Percentiles rank a stretch among this genome's conserved stretches.
Conservation (phyloP, 1,140 invertebrate species). For the Marisa cornuarietis region DNA sequence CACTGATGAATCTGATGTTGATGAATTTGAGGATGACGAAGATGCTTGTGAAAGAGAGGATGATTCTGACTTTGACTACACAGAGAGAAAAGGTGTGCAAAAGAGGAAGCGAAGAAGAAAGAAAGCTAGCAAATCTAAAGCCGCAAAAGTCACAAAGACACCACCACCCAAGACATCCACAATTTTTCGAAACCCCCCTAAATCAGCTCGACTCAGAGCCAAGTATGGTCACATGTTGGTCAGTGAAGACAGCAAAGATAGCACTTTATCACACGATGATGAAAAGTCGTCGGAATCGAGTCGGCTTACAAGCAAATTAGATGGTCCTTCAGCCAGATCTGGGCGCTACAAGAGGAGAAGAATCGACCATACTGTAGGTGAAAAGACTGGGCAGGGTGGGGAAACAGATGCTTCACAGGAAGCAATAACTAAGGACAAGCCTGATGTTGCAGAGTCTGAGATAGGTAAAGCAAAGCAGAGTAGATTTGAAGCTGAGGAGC, state of each 20-base stretch:
- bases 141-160: not conserved
- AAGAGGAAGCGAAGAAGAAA: constrained; percentile 1
- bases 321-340: constrained; percentile 15
- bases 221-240: not conserved
- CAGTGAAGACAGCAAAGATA: constrained; percentile 14
- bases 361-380: constrained; percentile 3
- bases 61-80: constrained; percentile 21
- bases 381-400: constrained; percentile 10
- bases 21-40: constrained; percentile 9
- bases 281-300: constrained; percentile 13
- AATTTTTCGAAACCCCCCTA: constrained; percentile 13
- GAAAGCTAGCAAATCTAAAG: not conserved
- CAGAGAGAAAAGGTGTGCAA: constrained; percentile 7
- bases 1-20: constrained; percentile 3
- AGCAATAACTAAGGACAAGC: not conserved
- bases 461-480: not conserved
- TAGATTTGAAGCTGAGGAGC: too few relatives aligned
- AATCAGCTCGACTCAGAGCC: constrained; percentile 16
- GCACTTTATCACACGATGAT: constrained; percentile 10
- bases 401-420: not conserved
- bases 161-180: not conserved
- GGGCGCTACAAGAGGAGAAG: constrained; percentile 9
- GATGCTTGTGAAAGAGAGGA: constrained; percentile 8
- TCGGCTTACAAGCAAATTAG: constrained; percentile 13
- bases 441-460: constrained; percentile 16